Evolutionary conservation across 2,797 vertebrate genomes (phyloP).

Genomic region (Tauraco hartlaubi): DNA sequence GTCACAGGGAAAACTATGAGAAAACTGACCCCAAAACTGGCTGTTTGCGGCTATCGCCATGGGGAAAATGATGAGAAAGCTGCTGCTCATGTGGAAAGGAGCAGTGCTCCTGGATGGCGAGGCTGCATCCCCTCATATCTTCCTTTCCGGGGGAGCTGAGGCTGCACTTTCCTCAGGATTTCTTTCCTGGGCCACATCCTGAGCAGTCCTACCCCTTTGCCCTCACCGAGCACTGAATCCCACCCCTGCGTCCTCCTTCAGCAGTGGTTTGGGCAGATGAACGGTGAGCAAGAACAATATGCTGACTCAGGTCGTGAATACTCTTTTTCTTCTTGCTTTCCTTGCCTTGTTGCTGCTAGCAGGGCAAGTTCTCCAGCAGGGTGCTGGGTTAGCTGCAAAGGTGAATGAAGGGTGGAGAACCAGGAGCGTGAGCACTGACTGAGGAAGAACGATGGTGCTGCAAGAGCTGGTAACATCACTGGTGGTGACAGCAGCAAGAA

Average conservation of each 20-base stretch:
- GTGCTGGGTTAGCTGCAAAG: accelerated
- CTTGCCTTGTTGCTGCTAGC: background rate
- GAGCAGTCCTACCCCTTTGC: background rate
- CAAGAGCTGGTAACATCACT: background rate
- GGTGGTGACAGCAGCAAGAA: background rate
- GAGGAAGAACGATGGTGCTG: background rate
- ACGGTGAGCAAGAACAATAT: background rate
- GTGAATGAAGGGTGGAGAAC: background rate
- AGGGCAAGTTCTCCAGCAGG: background rate
- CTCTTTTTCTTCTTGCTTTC: background rate
- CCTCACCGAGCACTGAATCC: background rate
- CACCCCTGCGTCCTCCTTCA: background rate
- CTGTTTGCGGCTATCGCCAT: too few species aligned
- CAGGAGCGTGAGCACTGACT: background rate
- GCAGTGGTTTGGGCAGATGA: background rate
- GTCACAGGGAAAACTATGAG: background rate
- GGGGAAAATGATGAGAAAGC: background rate
- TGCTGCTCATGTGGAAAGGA: background rate
- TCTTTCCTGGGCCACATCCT: background rate
- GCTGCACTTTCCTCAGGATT: background rate
- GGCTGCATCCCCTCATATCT: background rate
- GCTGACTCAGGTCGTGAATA: background rate
- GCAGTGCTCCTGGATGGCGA: accelerated
- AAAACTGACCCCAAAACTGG: background rate
- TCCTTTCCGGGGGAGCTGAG: background rate